phyloP scores from a whole-genome alignment of 2,797 vertebrate genomes.

The Scyliorhinus canicula region DNA sequence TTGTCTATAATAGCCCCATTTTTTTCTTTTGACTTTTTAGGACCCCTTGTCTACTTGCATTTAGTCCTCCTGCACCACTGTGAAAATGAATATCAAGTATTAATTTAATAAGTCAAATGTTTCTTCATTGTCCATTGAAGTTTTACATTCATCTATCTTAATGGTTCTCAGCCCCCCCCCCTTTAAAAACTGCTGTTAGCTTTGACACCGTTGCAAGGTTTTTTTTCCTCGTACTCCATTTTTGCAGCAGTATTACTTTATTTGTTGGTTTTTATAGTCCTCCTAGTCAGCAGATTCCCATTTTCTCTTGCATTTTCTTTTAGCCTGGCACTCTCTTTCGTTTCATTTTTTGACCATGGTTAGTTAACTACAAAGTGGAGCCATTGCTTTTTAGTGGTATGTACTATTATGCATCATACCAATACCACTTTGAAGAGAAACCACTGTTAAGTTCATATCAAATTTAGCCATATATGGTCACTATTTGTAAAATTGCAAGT shows the following conservation, averaged over 20 bases:
- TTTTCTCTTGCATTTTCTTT: background rate
- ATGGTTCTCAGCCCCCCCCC: background rate
- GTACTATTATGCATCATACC: background rate
- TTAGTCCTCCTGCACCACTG: background rate
- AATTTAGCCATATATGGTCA: background rate
- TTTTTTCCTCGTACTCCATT: background rate
- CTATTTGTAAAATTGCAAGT: background rate
- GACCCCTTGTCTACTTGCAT: background rate
- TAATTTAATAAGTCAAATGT: background rate
- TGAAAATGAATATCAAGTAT: background rate
- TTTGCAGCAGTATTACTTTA: background rate
- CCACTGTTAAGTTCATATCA: background rate
- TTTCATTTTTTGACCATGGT: background rate
- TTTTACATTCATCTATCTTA: background rate
- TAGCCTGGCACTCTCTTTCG: background rate
- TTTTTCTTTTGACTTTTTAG: background rate
- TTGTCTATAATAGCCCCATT: background rate
- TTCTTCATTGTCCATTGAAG: background rate
- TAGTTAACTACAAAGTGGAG: background rate
- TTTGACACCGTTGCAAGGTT: background rate
- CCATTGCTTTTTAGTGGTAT: background rate
- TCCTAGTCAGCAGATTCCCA: background rate
- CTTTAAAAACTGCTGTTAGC: background rate
- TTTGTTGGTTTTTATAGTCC: background rate
- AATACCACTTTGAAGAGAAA: background rate